Percentiles rank a stretch among this genome's conserved stretches.
These are phyloP conservation scores for Egretta garzetta DNA, from an alignment of 2,113 vertebrate genomes.

Conservation along the genomic window DNA sequence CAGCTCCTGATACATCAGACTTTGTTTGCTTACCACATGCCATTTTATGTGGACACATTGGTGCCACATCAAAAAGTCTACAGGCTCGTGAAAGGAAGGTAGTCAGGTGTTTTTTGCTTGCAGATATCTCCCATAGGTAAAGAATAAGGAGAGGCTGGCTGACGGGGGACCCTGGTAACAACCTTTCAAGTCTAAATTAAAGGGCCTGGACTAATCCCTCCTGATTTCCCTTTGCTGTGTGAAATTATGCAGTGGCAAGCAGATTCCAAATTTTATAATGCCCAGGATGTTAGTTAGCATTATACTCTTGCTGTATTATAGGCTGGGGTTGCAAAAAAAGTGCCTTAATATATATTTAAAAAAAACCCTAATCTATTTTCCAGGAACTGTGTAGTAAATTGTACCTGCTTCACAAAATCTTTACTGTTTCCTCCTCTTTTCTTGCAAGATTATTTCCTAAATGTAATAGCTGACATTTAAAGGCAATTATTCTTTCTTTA, in stretches of 20 bases:
- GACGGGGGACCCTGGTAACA: background rate
- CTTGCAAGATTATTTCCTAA: background rate
- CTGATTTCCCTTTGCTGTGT: background rate
- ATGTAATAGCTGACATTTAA: background rate
- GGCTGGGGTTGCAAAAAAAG: background rate
- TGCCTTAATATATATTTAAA: background rate
- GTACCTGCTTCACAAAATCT: background rate
- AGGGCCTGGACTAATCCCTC: background rate
- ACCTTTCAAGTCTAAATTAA: background rate
- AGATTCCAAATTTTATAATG: conserved; percentile 28
- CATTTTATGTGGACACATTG: background rate
- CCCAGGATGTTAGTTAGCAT: background rate
- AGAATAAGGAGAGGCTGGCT: background rate
- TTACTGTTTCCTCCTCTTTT: background rate
- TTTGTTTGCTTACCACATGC: background rate
- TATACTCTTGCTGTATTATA: background rate
- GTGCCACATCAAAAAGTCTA: background rate
- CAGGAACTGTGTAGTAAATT: background rate
- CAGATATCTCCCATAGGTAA: background rate
- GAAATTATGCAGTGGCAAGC: conserved; percentile 1
- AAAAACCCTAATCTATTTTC: background rate
- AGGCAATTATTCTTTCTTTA: conserved; percentile 11
- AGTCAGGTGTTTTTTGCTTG: background rate
- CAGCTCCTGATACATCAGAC: background rate
- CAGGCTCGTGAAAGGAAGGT: background rate